phyloP scores from a whole-genome alignment of 2,888 invertebrate species.

The Pachycephus smyrnensis region DNA sequence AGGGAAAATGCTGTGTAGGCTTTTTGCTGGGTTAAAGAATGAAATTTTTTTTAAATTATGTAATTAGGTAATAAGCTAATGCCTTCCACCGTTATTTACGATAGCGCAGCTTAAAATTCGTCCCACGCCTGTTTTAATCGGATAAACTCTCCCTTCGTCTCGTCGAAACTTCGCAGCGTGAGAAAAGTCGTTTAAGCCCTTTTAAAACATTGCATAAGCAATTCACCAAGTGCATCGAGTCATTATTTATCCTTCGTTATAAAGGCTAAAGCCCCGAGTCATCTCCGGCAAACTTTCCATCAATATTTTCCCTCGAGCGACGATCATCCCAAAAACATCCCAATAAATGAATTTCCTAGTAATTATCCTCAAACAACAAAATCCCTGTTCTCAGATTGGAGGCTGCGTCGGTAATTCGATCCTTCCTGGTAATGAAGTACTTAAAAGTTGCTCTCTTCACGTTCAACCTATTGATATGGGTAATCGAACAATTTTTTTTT shows the following conservation, averaged over 20 bases:
- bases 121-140: neutral
- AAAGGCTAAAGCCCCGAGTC: neutral
- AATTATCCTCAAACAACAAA: neutral
- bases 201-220: neutral
- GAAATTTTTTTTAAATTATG: neutral
- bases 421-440: conserved; percentile 52
- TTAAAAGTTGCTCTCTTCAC: conserved; percentile 57
- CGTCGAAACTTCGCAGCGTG: neutral
- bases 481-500: conserved; percentile 37
- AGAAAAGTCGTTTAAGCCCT: neutral
- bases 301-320: neutral
- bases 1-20: neutral
- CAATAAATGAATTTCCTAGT: neutral
- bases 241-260: neutral
- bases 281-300: neutral
- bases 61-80: neutral
- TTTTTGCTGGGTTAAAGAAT: neutral
- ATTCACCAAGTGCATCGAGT: neutral
- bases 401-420: neutral
- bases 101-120: neutral
- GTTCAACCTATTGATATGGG: conserved; percentile 62
- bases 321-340: too few relatives aligned
- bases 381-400: neutral
- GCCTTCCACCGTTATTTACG: neutral
- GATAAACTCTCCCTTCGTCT: neutral